Base-by-base conservation (phyloP, 1,140 invertebrate genomes). In the Laupala kohalensis region DNA sequence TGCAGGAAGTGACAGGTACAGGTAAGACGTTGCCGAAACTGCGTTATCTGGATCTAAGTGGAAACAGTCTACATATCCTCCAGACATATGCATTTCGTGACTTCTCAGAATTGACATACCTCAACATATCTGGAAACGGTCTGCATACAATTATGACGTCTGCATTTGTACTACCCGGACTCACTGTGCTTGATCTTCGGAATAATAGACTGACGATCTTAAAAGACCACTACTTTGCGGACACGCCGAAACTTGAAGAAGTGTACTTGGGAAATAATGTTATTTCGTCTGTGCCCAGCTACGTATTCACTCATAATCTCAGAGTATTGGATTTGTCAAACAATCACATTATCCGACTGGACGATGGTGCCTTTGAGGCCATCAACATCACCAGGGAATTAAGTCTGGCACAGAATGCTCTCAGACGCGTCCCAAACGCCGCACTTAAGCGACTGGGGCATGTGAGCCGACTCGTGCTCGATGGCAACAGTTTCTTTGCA, bases 261-360 rank as follows among this genome's bases (percentile, higher is more conserved):
- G 53, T 72, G 53, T 72, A 69, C 28, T 28, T 72, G 2, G 23
- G 67, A 9, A 4, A 64, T 25, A 72, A 72, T 23, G 24, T 53
- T 9, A 26, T 72, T n/a, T 72, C 71, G 3, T 24, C 26, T 5
- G 19, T 72, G 13, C 68, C 71, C 2, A 69, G 30, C 23, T 66
- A 64, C 28, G 66, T 72, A 19, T 69, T 72, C 23, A n/a, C 68
- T 1, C 37, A 64, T 26, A 64, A 69, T 65, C 15, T 72, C 4
- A 53, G 69, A 13, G 28, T 62, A 24, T 37, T 74, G 12, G 70
- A 74, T 37, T 25, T 74, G 23, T 69, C 74, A 2, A 28, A 67
- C n/a, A 74, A 74, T 53, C 74, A 73, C 63, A 71, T 74, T 9
- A 73, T 74, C 5, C 69, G 72, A 19, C n/a, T 74, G 4, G 74